Conservation (phyloP, 1,140 invertebrate species). For the Colletes latitarsis region DNA sequence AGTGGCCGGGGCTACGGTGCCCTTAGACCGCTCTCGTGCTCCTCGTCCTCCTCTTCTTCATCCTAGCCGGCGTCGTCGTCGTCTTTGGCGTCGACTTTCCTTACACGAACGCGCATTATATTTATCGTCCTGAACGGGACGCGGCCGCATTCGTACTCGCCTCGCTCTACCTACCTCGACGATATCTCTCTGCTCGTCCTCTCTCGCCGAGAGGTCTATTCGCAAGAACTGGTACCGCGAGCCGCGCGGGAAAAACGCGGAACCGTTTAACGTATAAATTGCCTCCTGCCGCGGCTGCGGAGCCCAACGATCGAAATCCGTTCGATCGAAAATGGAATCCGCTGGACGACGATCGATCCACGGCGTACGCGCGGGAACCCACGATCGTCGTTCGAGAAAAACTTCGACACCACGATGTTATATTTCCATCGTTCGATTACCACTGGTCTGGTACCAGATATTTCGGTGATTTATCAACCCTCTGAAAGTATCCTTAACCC, state of each 20-base stretch:
- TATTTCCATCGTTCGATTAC: no score
- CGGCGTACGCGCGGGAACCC: no score
- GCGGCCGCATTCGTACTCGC: not conserved
- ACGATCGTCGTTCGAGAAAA: no score
- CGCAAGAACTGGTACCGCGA: conserved; percentile 39
- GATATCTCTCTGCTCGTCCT: not conserved
- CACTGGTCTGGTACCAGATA: no score
- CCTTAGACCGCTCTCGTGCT: conserved; percentile 33
- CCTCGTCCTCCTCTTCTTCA: conserved; percentile 2
- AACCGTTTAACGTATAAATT: conserved; percentile 48
- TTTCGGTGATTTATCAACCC: no score
- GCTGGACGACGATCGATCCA: no score
- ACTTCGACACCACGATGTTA: no score
- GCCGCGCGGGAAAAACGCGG: conserved; percentile 19
- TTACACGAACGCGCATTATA: conserved; percentile 40
- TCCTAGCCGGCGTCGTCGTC: conserved; percentile 1
- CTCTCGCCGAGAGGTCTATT: not conserved
- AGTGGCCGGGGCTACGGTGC: conserved; percentile 12
- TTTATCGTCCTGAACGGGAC: conserved; percentile 31
- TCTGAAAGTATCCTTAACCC: no score
- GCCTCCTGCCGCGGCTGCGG: not conserved
- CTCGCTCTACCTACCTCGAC: conserved; percentile 14
- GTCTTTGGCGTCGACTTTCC: conserved; percentile 21
- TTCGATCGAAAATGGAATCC: not conserved
- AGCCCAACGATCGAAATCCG: not conserved